Conservation (phyloP, 2,888 invertebrate species). For the Acronicta psi region DNA sequence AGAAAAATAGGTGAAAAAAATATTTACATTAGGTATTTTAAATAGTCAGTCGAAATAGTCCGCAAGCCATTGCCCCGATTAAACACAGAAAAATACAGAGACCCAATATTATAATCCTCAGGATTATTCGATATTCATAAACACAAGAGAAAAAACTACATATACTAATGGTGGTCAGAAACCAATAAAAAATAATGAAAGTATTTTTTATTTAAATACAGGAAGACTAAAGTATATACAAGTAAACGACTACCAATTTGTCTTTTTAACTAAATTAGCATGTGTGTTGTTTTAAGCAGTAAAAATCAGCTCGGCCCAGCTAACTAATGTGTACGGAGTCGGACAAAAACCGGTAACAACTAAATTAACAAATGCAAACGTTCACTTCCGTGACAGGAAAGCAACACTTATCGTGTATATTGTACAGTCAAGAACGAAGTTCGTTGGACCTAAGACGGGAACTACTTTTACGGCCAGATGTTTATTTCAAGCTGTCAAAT, state of each 20-base stretch:
- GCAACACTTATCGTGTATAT: slow-evolving; percentile 77
- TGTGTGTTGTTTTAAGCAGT: slow-evolving; percentile 56
- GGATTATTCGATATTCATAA: background rate
- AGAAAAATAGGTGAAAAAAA: background rate
- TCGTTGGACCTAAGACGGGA: slow-evolving; percentile 46
- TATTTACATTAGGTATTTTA: background rate
- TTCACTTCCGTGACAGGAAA: slow-evolving; percentile 81
- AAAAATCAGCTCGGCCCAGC: slow-evolving; percentile 65
- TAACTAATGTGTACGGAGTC: slow-evolving; percentile 58
- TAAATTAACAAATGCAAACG: slow-evolving; percentile 78
- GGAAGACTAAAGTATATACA: slow-evolving; percentile 4
- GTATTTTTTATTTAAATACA: slow-evolving; percentile 4
- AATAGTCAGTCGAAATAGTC: background rate
- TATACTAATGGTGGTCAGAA: background rate
- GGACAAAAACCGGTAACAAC: slow-evolving; percentile 72
- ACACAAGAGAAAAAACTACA: background rate
- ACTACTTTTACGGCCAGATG: slow-evolving; percentile 33
- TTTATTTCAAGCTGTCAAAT: slow-evolving; percentile 38
- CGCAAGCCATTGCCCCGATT: too few species aligned
- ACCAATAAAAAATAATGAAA: slow-evolving; percentile 4
- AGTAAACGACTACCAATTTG: slow-evolving; percentile 37
- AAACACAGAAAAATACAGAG: too few species aligned
- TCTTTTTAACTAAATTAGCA: slow-evolving; percentile 48
- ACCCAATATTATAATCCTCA: background rate
- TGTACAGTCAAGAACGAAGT: slow-evolving; percentile 62